phyloP scores from a whole-genome alignment of 2,888 invertebrate species.

The Norana najaformis region DNA sequence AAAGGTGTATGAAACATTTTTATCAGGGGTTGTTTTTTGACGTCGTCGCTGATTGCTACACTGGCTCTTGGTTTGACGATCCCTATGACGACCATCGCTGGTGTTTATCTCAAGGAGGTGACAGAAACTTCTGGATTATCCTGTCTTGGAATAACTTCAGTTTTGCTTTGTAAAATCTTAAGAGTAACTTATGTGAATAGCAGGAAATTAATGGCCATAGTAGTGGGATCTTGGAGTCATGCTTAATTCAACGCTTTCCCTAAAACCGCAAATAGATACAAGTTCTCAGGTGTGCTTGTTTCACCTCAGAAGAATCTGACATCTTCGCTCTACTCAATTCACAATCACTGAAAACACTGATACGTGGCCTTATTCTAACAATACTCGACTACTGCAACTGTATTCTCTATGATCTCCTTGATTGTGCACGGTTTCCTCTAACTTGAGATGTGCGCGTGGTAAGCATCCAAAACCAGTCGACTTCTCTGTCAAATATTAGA shows the following conservation, averaged over 20 bases:
- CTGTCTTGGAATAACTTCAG: neutral
- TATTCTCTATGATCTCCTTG: too few relatives aligned
- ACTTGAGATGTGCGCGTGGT: too few relatives aligned
- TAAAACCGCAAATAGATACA: too few relatives aligned
- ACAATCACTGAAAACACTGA: too few relatives aligned
- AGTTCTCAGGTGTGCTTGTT: too few relatives aligned
- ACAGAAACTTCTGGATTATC: neutral
- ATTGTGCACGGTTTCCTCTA: too few relatives aligned
- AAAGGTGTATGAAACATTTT: slow-evolving; percentile 14
- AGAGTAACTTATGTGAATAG: neutral
- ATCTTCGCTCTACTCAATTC: too few relatives aligned
- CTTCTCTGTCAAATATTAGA: neutral
- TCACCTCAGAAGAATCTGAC: too few relatives aligned
- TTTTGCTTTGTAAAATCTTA: neutral
- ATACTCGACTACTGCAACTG: too few relatives aligned
- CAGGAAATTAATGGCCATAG: neutral
- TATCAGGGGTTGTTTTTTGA: slow-evolving; percentile 87
- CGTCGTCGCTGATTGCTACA: slow-evolving; percentile 86
- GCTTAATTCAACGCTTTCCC: too few relatives aligned
- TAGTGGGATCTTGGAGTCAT: too few relatives aligned
- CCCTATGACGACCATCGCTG: slow-evolving; percentile 85
- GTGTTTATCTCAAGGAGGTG: slow-evolving; percentile 71
- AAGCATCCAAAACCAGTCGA: neutral
- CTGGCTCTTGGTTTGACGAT: slow-evolving; percentile 82
- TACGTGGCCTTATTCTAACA: too few relatives aligned